Evolutionary conservation across 2,797 vertebrate species (phyloP).

Genomic region (Myoxocephalus aenaeus): DNA sequence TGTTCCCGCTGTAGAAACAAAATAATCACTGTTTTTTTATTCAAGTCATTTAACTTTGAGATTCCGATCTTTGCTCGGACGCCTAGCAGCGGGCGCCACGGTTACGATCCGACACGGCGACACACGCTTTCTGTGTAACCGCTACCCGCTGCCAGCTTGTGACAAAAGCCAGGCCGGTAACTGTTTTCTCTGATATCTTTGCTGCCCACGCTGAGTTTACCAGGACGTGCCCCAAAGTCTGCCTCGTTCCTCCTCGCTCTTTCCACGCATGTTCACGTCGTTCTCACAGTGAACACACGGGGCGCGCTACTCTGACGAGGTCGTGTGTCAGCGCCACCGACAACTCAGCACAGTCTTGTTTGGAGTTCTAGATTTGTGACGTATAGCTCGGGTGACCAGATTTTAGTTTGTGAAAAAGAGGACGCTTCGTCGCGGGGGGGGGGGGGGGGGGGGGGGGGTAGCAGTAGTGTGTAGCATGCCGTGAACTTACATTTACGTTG

Average conservation of each 20-base stretch:
- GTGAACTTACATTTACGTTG: too few species aligned
- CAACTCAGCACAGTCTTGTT: neutral
- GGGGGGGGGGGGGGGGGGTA: too few species aligned
- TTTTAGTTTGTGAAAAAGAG: too few species aligned
- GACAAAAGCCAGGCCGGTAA: neutral
- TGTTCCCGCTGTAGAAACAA: constrained; percentile 58
- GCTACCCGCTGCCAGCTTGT: neutral
- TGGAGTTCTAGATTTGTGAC: neutral
- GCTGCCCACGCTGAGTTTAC: neutral
- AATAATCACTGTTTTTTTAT: constrained; percentile 59
- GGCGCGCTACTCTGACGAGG: neutral
- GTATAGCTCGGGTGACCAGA: too few species aligned
- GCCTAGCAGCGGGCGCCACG: neutral
- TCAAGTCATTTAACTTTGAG: constrained; percentile 4
- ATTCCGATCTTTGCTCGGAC: neutral
- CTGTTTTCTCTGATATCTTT: constrained; percentile 34
- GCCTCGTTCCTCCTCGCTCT: constrained; percentile 1
- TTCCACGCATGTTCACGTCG: neutral
- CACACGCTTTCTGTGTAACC: neutral
- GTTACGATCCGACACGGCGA: constrained; percentile 6
- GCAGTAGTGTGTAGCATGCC: too few species aligned
- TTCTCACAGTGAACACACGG: constrained; percentile 10
- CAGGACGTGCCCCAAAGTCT: neutral
- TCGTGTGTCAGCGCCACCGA: neutral
- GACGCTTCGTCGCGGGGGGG: too few species aligned